Evolutionary conservation across 1,140 invertebrate genomes (phyloP).

Genomic region (Pseudachorutes palmiensis): DNA sequence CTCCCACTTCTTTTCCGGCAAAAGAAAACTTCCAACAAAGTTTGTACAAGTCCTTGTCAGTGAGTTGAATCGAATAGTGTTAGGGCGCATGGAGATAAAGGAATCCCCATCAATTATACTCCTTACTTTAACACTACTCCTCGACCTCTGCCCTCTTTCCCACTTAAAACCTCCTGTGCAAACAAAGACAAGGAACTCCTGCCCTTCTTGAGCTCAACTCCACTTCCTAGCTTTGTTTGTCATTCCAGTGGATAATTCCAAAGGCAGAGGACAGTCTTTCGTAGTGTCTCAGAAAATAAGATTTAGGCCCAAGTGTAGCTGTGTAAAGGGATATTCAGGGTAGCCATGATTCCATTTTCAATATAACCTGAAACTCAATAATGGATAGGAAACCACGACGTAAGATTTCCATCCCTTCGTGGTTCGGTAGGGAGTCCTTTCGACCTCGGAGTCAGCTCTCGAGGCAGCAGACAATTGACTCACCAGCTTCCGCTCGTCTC

Average conservation of each 20-base stretch:
- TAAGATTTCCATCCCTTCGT: constrained; percentile 72
- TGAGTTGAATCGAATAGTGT: no score
- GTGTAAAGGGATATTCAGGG: no score
- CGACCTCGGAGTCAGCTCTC: constrained; percentile 60
- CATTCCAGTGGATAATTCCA: no score
- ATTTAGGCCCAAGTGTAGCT: no score
- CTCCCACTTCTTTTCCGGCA: background rate
- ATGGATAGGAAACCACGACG: constrained; percentile 54
- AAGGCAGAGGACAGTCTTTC: no score
- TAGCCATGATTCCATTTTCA: no score
- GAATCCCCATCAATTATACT: background rate
- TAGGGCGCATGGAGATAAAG: background rate
- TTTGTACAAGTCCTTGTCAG: no score
- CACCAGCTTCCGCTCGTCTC: constrained; percentile 62
- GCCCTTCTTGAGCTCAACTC: no score
- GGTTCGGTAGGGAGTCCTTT: constrained; percentile 72
- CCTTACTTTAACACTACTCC: background rate
- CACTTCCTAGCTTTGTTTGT: no score
- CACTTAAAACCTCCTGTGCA: no score
- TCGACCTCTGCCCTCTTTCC: background rate
- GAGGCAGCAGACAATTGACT: constrained; percentile 80
- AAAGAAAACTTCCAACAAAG: constrained; percentile 2
- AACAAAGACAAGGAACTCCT: no score
- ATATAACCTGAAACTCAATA: constrained; percentile 6
- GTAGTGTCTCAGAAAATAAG: no score